Evolutionary conservation across 2,113 vertebrate species (phyloP).

Genomic region (Nibea albiflora): DNA sequence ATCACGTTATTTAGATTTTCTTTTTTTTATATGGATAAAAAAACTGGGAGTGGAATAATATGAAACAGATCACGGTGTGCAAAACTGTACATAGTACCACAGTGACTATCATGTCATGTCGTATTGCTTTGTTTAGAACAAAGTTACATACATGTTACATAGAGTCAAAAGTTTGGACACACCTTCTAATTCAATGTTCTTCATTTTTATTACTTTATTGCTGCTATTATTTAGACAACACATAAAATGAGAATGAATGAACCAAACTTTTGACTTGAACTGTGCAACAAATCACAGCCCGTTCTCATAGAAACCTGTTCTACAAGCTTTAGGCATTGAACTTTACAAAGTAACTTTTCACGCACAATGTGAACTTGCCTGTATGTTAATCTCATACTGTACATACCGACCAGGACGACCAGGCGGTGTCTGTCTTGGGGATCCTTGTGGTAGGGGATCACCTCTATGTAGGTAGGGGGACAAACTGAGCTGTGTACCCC

Average conservation of each 20-base stretch:
- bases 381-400: slow-evolving; percentile 10
- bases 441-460: slow-evolving; percentile 67
- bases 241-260: too few relatives aligned
- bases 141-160: not conserved
- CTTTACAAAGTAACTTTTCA: not conserved
- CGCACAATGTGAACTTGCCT: not conserved
- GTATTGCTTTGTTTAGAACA: not conserved
- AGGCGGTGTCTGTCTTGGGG: slow-evolving; percentile 60
- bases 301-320: not conserved
- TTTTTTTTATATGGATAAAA: slow-evolving; percentile 19
- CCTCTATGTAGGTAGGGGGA: slow-evolving; percentile 73
- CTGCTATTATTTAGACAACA: too few relatives aligned
- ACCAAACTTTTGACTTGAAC: too few relatives aligned
- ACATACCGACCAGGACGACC: slow-evolving; percentile 76
- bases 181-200: too few relatives aligned
- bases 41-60: slow-evolving; percentile 23
- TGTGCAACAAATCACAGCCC: too few relatives aligned
- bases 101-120: not conserved
- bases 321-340: not conserved
- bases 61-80: slow-evolving; percentile 30
- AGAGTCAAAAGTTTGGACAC: not conserved
- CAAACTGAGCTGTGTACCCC: slow-evolving; percentile 81
- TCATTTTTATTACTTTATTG: not conserved
- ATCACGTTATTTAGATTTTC: slow-evolving; percentile 29
- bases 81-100: not conserved